Conservation (phyloP, 2,888 invertebrate species). For the Dioctria rufipes region DNA sequence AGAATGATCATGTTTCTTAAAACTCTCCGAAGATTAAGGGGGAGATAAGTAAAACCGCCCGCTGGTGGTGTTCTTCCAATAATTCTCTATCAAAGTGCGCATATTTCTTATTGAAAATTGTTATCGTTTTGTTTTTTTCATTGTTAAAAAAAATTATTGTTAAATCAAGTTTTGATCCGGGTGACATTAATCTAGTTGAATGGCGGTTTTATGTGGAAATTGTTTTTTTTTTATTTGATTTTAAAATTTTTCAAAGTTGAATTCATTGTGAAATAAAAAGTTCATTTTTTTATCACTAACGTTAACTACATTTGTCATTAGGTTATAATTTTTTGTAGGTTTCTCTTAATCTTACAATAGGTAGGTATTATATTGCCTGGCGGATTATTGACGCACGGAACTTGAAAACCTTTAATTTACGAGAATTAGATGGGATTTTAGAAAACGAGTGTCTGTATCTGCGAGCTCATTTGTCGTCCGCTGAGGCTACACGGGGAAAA, state of each 20-base stretch:
- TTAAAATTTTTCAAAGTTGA: no score
- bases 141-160: background rate
- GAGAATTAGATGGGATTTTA: no score
- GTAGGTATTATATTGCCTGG: no score
- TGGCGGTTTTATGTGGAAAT: background rate
- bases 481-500: background rate
- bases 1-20: conserved; percentile 46
- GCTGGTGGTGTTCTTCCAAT: conserved; percentile 32
- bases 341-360: no score
- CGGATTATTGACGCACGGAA: no score
- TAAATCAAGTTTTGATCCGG: conserved; percentile 6
- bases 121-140: background rate
- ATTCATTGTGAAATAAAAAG: no score
- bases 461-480: no score
- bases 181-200: conserved; percentile 14
- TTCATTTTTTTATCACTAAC: no score
- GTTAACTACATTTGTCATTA: no score
- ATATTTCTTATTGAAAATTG: conserved; percentile 40
- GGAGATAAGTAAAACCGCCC: conserved; percentile 15
- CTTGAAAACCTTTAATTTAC: no score
- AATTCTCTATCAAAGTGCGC: conserved; percentile 20
- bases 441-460: no score
- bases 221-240: background rate
- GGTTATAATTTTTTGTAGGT: no score
- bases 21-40: background rate